Evolutionary conservation across 37 sponge, comb jelly and placozoan genomes (phyloP).

Genomic region (Aplysina aerophoba): DNA sequence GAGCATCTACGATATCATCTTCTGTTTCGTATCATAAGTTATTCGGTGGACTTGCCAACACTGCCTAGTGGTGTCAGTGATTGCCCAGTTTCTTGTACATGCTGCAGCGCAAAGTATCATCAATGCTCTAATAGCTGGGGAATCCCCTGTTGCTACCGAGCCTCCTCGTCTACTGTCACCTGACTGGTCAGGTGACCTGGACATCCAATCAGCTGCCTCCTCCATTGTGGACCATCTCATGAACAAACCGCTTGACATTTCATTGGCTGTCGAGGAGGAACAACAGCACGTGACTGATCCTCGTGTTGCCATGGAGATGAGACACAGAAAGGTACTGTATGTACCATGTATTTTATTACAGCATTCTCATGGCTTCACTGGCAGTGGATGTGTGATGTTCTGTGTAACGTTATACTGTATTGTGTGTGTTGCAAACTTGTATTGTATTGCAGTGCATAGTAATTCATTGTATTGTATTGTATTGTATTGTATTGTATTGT

Average conservation of each 20-base stretch:
- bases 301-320: conserved; percentile 67
- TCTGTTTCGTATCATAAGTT: too few relatives aligned
- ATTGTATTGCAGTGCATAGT: too few relatives aligned
- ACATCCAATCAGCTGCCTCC: conserved; percentile 2
- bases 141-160: not conserved
- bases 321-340: conserved; percentile 55
- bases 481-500: too few relatives aligned
- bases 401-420: too few relatives aligned
- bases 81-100: not conserved
- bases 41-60: too few relatives aligned
- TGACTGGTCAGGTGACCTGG: conserved; percentile 27
- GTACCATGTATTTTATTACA: too few relatives aligned
- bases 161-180: not conserved
- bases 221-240: conserved; percentile 30
- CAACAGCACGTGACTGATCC: conserved; percentile 41
- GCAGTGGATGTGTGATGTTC: too few relatives aligned
- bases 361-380: too few relatives aligned
- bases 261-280: not conserved
- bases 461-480: too few relatives aligned
- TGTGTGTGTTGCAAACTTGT: too few relatives aligned
- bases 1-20: too few relatives aligned
- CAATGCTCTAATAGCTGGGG: not conserved
- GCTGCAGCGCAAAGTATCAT: conserved; percentile 4
- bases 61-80: too few relatives aligned
- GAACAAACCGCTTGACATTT: conserved; percentile 1